Percentiles rank a stretch among this genome's conserved stretches.
Conservation (phyloP, 2,888 invertebrate genomes). For the Nowickia ferox region DNA sequence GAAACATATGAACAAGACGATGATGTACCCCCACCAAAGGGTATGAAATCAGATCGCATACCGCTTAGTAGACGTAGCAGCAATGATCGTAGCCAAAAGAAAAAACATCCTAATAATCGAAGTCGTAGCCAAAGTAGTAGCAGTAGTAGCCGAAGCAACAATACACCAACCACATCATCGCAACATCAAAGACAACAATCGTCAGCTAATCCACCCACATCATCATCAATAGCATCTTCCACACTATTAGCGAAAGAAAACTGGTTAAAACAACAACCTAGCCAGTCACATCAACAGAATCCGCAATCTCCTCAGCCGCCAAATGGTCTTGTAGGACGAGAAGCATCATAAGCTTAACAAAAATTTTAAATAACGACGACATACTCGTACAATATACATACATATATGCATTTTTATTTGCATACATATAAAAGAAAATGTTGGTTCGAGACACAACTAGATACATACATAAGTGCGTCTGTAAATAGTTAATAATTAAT, state of each 20-base stretch:
- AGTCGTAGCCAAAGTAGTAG: conserved; percentile 73
- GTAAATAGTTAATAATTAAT: conserved; percentile 57
- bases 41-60: conserved; percentile 79
- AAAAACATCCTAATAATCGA: conserved; percentile 58
- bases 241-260: conserved; percentile 78
- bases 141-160: conserved; percentile 63
- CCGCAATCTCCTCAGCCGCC: conserved; percentile 78
- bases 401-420: too few species aligned
- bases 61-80: conserved; percentile 76
- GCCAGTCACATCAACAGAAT: conserved; percentile 65
- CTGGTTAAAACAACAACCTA: conserved; percentile 78
- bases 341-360: conserved; percentile 75
- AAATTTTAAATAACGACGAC: background rate
- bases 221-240: conserved; percentile 56
- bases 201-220: conserved; percentile 12
- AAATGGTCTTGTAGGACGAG: conserved; percentile 81
- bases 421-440: conserved; percentile 52
- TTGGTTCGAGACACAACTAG: conserved; percentile 61
- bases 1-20: conserved; percentile 74
- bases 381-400: too few species aligned
- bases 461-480: conserved; percentile 22
- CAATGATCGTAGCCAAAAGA: conserved; percentile 68
- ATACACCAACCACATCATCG: conserved; percentile 68
- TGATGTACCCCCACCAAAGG: conserved; percentile 74
- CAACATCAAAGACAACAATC: conserved; percentile 53